phyloP scores from a whole-genome alignment of 2,113 vertebrate genomes.

The Leptobrachium leishanense region DNA sequence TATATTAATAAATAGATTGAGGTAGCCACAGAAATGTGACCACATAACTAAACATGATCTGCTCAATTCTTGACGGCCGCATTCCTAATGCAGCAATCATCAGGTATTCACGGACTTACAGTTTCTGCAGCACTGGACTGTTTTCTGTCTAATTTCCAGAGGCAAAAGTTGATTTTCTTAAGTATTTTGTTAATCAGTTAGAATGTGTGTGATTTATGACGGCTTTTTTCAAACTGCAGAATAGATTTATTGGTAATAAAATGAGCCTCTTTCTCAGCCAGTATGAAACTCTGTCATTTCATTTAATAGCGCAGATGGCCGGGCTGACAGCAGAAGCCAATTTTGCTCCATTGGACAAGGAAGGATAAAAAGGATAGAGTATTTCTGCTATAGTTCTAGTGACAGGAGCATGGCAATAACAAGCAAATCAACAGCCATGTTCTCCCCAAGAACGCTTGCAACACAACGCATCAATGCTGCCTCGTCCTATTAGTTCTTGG shows the following conservation, averaged over 20 bases:
- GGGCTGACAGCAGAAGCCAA: conserved; percentile 38
- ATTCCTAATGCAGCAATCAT: background rate
- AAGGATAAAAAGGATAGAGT: conserved; percentile 28
- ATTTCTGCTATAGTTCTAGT: conserved; percentile 37
- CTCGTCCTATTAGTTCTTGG: conserved; percentile 35
- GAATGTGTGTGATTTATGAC: conserved; percentile 36
- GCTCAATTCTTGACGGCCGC: background rate
- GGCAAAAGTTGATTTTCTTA: conserved; percentile 3
- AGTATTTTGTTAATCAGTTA: conserved; percentile 22
- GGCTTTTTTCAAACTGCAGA: conserved; percentile 22
- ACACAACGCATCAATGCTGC: background rate
- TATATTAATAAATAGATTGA: background rate
- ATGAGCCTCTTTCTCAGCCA: conserved; percentile 43
- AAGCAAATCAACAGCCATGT: conserved; percentile 46
- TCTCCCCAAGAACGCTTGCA: conserved; percentile 30
- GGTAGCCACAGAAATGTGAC: conserved; percentile 3
- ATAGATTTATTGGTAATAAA: conserved; percentile 46
- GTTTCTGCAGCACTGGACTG: background rate
- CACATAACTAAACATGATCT: background rate
- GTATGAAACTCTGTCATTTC: conserved; percentile 41
- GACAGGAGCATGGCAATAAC: conserved; percentile 41
- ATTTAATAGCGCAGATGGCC: conserved; percentile 46
- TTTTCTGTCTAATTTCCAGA: conserved; percentile 6
- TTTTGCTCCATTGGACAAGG: conserved; percentile 35
- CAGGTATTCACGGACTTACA: background rate